Conservation (phyloP, 2,797 vertebrate species). For the Falco concolor region DNA sequence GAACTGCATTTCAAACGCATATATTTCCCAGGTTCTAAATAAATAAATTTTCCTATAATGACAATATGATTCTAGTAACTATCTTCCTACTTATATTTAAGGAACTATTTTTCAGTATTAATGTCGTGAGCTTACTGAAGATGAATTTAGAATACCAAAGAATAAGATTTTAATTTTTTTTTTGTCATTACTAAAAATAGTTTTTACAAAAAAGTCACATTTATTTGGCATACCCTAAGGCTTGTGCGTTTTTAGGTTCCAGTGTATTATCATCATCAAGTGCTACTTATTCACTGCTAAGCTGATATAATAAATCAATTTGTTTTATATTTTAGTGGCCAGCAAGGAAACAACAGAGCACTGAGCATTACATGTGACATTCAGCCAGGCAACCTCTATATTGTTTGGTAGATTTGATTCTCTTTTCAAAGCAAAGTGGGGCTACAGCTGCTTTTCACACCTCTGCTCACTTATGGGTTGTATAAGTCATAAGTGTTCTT, state of each 20-base stretch:
- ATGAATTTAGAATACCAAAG: neutral
- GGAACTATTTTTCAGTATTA: neutral
- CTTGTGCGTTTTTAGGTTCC: neutral
- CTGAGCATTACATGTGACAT: neutral
- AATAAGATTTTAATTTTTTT: neutral
- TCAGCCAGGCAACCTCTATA: neutral
- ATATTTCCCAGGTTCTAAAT: neutral
- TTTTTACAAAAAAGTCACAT: neutral
- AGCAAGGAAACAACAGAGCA: neutral
- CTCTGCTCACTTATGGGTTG: neutral
- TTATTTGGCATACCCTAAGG: neutral
- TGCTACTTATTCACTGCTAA: neutral
- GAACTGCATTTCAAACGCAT: neutral
- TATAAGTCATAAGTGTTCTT: neutral
- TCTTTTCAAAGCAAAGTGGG: neutral
- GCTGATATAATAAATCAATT: neutral
- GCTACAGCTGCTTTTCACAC: neutral
- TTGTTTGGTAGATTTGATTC: neutral
- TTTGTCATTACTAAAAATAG: neutral
- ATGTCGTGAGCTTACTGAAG: neutral
- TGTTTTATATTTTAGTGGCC: neutral
- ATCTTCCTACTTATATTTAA: neutral
- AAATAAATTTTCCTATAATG: neutral
- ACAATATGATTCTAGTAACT: neutral
- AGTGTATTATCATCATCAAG: neutral